These are phyloP conservation scores for Hozukius guyotensis DNA, from an alignment of 2,797 vertebrate species.

Conservation along the genomic window DNA sequence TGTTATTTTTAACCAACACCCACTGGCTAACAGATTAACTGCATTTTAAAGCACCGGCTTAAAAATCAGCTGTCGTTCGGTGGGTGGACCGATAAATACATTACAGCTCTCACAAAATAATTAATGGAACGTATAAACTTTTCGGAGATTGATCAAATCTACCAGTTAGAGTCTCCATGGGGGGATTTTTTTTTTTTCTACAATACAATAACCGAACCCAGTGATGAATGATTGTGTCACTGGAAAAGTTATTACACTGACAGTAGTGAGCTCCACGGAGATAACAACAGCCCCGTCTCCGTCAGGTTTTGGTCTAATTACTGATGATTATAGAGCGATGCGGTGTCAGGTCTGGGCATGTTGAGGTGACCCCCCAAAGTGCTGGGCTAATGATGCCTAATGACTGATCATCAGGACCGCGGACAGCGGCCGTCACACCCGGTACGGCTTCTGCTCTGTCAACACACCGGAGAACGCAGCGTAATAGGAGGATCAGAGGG, in stretches of 20 bases:
- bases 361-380: conserved; percentile 48
- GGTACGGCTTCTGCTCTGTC: background rate
- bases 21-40: background rate
- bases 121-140: conserved; percentile 1
- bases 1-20: background rate
- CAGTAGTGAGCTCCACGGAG: conserved; percentile 23
- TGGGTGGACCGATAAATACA: conserved; percentile 14
- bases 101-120: conserved; percentile 10
- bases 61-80: background rate
- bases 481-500: conserved; percentile 2
- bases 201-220: conserved; percentile 1
- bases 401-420: conserved; percentile 34
- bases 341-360: conserved; percentile 51
- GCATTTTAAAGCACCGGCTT: background rate
- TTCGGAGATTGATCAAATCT: conserved; percentile 3
- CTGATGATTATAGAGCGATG: conserved; percentile 52
- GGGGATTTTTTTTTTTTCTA: background rate
- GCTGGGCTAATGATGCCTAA: conserved; percentile 53
- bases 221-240: conserved; percentile 44
- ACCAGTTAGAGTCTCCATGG: background rate
- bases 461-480: background rate
- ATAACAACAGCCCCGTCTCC: conserved; percentile 23
- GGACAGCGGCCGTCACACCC: conserved; percentile 19
- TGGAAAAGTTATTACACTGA: conserved; percentile 29
- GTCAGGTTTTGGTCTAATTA: conserved; percentile 59